Conservation (phyloP, 2,888 invertebrate species). For the Colletes collaris region DNA sequence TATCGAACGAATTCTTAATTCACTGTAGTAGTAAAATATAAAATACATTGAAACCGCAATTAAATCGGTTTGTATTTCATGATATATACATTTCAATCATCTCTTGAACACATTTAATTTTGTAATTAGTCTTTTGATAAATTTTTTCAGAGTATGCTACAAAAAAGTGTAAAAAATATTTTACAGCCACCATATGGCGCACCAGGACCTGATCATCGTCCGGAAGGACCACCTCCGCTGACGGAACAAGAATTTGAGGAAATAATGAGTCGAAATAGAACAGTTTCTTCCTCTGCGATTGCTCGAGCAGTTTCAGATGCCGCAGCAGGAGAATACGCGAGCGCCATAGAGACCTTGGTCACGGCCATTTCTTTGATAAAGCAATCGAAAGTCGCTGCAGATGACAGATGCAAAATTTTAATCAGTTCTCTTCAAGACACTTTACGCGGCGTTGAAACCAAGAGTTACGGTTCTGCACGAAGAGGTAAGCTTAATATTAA, state of each 20-base stretch:
- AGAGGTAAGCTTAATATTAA: constrained; percentile 83
- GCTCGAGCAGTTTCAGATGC: constrained; percentile 98
- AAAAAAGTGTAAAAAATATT: not conserved
- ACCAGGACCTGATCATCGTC: constrained; percentile 84
- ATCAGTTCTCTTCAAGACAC: constrained; percentile 99
- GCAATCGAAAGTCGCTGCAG: constrained; percentile 97
- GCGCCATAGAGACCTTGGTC: constrained; percentile 98
- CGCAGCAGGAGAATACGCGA: constrained; percentile 98
- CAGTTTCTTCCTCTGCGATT: constrained; percentile 98
- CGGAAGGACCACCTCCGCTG: constrained; percentile 87
- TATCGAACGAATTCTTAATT: not conserved
- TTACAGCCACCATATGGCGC: constrained; percentile 85
- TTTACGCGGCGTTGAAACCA: constrained; percentile 97
- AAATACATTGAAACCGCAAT: too few relatives aligned
- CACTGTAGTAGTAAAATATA: not conserved
- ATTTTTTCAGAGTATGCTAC: not conserved
- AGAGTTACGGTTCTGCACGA: constrained; percentile 93
- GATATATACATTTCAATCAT: too few relatives aligned
- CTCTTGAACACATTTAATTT: not conserved
- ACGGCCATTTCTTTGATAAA: constrained; percentile 99
- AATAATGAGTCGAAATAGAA: constrained; percentile 98
- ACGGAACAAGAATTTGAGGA: constrained; percentile 99
- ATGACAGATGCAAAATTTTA: constrained; percentile 98
- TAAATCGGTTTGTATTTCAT: too few relatives aligned
- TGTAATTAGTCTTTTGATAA: not conserved